Base-by-base conservation (phyloP, 2,797 vertebrate species). In the Enteromius trimaculatus region DNA sequence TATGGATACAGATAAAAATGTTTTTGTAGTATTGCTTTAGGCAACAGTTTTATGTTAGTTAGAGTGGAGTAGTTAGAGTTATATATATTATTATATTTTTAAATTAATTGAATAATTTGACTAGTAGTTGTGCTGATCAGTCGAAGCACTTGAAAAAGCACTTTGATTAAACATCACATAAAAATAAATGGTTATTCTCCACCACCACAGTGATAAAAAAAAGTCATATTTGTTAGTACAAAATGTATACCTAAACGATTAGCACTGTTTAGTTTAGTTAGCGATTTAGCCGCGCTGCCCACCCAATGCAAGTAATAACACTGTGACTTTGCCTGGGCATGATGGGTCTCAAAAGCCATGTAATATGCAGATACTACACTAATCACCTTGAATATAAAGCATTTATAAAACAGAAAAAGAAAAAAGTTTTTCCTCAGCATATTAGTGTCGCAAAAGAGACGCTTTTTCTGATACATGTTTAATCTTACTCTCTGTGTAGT, bases 291-390 rank as follows among this genome's bases (percentile, higher is more conserved):
- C 39, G 78, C 53, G 60, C 74, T 77, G 65, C 65, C 49, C 26
- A n/a, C 76, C 82, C 85, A 83, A 82, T 47, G 82, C 82, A 53
- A 86, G 79, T 66, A 88, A 85, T 90, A 75, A 74, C 82, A 84
- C 49, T n/a, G 84, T 87, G 85, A 80, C 81, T 88, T 79, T 87
- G 83, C 49, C 62, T 31, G 90, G 90, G 77, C 85, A 37, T 44
- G 47, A 80, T 85, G 84, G 23, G 82, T 68, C 89, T 89, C 90
- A 87, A 87, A 89, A 85, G 88, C 85, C 71, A 86, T 89, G 76
- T 91, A 86, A 82, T 64, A 68, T 79, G 81, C 74, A 79, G 80
- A 74, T 77, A 39, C 58, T 66, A 82, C 53, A 69, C 74, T 81
- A 83, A 84, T 87, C 81, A 86, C 74, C 58, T 80, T 74, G 4